Evolutionary conservation across 2,888 invertebrate genomes (phyloP), one percentile per base, ranked within the genome.

Genomic region (Octonoba sinensis): DNA sequence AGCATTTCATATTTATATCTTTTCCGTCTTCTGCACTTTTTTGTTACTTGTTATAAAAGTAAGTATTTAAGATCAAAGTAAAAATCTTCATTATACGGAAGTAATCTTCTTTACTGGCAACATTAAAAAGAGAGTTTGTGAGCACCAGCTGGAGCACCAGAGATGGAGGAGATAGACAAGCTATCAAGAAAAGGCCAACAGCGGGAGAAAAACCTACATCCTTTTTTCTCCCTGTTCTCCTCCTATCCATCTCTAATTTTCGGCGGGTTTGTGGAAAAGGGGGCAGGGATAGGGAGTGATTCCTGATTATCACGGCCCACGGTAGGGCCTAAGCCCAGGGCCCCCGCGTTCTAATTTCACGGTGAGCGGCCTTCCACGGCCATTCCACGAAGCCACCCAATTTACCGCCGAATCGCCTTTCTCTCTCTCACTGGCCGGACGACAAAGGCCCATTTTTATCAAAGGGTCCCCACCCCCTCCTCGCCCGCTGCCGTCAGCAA

Each of bases 361-460:
- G 81, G 81, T 82, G 81, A 82, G 27, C 81, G 81, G 70, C 22
- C 81, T 70, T 66, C 74, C 65, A 11, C 65, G 81, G 75, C 81
- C 81, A 82, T 82, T 82, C 81, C 81, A 66, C 59, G 81, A 65
- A 82, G 81, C 81, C 81, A 82, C 74, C 81, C 81, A 82, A 82
- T 82, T 82, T 82, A 74, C 81, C 81, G 81, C 81, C 75, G 75
- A 82, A 75, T 82, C 81, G 75, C 81, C 70, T 36, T 36, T 36
- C 36, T 36, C 36, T 36, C 36, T 36, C 36, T 36, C 36, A 11
- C 74, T 69, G 70, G 81, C 81, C 74, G 81, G 74, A 82, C 81
- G 81, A 81, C 81, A 82, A 82, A 82, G 81, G 75, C 81, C 81
- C 74, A 82, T 82, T 82, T 82, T 82, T 82, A 81, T 81, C 79